A percentile compares a stretch with the other conserved stretches of the same genome.
These are phyloP conservation scores for Sebastes schlegelii DNA, from an alignment of 2,113 vertebrate genomes.

Conservation along the genomic window DNA sequence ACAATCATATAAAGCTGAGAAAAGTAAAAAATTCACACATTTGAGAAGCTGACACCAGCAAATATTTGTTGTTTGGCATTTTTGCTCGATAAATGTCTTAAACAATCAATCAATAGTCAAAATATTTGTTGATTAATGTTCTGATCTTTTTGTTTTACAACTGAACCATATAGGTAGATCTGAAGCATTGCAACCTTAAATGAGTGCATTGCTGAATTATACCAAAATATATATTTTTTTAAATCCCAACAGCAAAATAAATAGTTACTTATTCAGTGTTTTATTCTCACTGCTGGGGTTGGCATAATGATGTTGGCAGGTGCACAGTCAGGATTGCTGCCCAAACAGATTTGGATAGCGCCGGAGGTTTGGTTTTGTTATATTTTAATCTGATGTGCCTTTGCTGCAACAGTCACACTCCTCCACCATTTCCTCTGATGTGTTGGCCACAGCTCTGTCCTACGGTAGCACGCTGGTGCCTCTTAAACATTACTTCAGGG, in stretches of 20 bases:
- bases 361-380: not conserved
- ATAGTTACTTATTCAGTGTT: not conserved
- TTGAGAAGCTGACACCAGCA: not conserved
- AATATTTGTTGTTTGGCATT: too few species aligned
- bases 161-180: not conserved
- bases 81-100: not conserved
- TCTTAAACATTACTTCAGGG: slow-evolving; percentile 1
- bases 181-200: not conserved
- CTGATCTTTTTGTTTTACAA: not conserved
- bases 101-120: not conserved
- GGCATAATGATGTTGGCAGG: not conserved
- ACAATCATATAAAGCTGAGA: not conserved
- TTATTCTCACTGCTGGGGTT: not conserved
- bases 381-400: slow-evolving; percentile 10
- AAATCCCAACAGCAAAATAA: not conserved
- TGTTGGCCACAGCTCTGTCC: not conserved
- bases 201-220: not conserved
- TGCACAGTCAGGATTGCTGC: not conserved
- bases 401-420: not conserved
- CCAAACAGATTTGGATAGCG: not conserved
- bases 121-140: not conserved
- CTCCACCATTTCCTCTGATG: not conserved
- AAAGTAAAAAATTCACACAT: not conserved
- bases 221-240: not conserved
- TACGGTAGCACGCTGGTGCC: slow-evolving; percentile 4